Base-by-base conservation (phyloP, 1,140 invertebrate genomes). In the Dufourea novaeangliae region DNA sequence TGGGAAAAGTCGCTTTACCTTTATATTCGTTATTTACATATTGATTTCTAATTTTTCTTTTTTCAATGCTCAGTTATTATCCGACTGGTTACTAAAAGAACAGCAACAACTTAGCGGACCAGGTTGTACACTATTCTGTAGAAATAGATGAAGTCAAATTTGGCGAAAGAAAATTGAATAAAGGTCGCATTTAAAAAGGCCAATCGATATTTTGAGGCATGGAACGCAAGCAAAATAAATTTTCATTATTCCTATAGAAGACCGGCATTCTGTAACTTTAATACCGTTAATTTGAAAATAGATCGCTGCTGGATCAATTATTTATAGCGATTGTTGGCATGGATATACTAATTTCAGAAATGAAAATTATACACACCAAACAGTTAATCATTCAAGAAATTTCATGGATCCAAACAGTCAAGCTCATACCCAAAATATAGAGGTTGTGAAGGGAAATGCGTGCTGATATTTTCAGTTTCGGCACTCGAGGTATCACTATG, bases 311-410 rank as follows among this genome's bases (percentile, higher is more conserved):
- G 22, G 50, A 25, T 25, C 22, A 25, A 17, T 29, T 29, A 56
- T 56, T 29, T 12, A 56, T 32, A 56, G 17, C 27, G 22, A 54
- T 10, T 25, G 27, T 2, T 25, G 50, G 50, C 50, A 11, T 54
- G 22, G 8, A 54, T 54, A 54, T 11, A 11, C 25, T 25, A 22
- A 1, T 11, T 25, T 54, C 22, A 5, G n/a, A 7, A 54, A 54
- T 54, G 50, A 54, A 54, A 54, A 54, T 54, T 54, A 54, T 54
- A 54, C 11, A 54, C 22, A 54, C 27, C n/a, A 11, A 25, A 54
- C 22, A 54, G 50, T 54, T 10, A 54, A 54, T 2, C 22, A 54
- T 22, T 27, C 22, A 11, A 11, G 8, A 7, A 54, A 50, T 50
- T 50, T 54, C 10, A 22, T 54, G 2, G 22, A 54, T 54, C 22